A percentile compares a stretch with the other conserved stretches of the same genome.
phyloP scores from a whole-genome alignment of 2,888 invertebrate genomes.

The Crematogaster levior region DNA sequence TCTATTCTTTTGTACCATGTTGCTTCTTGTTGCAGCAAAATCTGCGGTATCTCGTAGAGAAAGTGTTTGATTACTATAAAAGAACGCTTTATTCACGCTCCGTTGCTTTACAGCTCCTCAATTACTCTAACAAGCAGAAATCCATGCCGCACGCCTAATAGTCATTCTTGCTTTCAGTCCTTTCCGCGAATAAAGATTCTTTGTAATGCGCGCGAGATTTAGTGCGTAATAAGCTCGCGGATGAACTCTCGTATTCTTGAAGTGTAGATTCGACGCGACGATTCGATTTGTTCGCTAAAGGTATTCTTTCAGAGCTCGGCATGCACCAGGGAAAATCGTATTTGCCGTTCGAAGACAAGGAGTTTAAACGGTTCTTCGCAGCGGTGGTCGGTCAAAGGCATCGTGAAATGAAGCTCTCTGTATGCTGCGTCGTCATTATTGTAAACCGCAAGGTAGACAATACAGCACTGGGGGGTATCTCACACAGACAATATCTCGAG shows the following conservation, averaged over 20 bases:
- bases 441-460: slow-evolving; percentile 76
- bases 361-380: slow-evolving; percentile 47
- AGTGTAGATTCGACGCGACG: not conserved
- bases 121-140: slow-evolving; percentile 54
- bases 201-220: slow-evolving; percentile 5
- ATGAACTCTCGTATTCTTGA: not conserved
- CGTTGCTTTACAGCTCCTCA: slow-evolving; percentile 47
- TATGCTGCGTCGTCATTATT: slow-evolving; percentile 77
- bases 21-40: slow-evolving; percentile 20
- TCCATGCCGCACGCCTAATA: slow-evolving; percentile 29
- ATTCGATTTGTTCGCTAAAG: not conserved
- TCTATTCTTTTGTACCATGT: not conserved
- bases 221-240: slow-evolving; percentile 6
- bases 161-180: slow-evolving; percentile 41
- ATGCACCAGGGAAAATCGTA: slow-evolving; percentile 11
- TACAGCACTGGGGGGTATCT: slow-evolving; percentile 54
- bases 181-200: slow-evolving; percentile 28
- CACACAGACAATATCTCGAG: slow-evolving; percentile 65
- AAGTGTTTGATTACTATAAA: slow-evolving; percentile 58
- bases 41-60: slow-evolving; percentile 57
- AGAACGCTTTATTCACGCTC: slow-evolving; percentile 56
- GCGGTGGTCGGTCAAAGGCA: slow-evolving; percentile 74
- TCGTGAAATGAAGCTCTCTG: slow-evolving; percentile 77
- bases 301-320: no score
- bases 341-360: slow-evolving; percentile 22